Percentiles rank a stretch among this genome's conserved stretches.
Conservation (phyloP, 2,797 vertebrate genomes). For the Babyrousa celebensis region DNA sequence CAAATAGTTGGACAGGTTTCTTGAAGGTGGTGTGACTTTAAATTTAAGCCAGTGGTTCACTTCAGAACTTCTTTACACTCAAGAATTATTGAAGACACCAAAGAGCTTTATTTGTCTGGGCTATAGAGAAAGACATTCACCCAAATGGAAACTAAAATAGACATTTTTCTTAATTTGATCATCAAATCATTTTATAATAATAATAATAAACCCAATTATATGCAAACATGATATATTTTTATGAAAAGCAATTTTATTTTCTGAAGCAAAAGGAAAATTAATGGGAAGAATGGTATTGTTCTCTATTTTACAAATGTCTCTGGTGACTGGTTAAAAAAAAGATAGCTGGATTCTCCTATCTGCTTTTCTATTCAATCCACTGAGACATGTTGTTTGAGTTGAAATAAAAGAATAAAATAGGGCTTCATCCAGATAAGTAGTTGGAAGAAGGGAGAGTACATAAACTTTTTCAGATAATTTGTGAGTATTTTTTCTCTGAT, state of each 20-base stretch:
- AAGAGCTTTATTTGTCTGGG: neutral
- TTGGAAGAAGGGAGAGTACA: neutral
- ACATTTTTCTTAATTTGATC: neutral
- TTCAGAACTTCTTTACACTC: neutral
- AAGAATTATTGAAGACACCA: neutral
- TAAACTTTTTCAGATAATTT: conserved; percentile 28
- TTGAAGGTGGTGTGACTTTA: neutral
- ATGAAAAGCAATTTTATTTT: conserved; percentile 22
- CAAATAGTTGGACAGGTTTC: neutral
- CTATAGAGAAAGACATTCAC: neutral
- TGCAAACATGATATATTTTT: conserved; percentile 20
- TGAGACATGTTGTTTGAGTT: neutral
- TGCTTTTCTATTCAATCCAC: neutral
- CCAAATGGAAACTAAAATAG: conserved; percentile 7
- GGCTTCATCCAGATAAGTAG: neutral
- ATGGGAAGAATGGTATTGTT: neutral
- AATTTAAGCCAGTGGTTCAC: neutral
- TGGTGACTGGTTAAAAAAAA: neutral
- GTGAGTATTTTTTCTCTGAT: neutral
- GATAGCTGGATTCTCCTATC: neutral
- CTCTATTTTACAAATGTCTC: conserved; percentile 21
- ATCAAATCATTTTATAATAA: conserved; percentile 46
- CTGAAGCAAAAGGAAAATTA: conserved; percentile 51
- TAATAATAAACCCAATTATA: neutral
- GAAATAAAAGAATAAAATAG: conserved; percentile 29